These are phyloP conservation scores for Apamea sordens DNA, from an alignment of 2,888 invertebrate genomes.

Conservation along the genomic window DNA sequence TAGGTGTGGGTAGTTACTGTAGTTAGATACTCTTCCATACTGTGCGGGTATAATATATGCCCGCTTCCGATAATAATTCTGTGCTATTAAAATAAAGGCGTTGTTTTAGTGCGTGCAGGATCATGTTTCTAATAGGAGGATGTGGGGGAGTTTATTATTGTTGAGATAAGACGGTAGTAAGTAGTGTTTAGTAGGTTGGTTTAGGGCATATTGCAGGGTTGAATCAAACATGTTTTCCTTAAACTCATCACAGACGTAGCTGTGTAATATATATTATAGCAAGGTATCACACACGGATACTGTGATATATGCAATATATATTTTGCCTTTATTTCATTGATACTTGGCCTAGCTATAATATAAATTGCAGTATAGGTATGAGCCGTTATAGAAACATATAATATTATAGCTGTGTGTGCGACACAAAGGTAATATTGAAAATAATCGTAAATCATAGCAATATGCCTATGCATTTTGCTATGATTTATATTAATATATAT, in stretches of 20 bases:
- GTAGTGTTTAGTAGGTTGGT: neutral
- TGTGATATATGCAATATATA: neutral
- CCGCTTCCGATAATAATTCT: constrained; percentile 30
- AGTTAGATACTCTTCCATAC: constrained; percentile 1
- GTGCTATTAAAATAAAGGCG: constrained; percentile 18
- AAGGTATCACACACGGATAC: neutral
- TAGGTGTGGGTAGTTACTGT: neutral
- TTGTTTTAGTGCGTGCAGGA: constrained; percentile 13
- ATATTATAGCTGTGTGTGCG: too few species aligned
- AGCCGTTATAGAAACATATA: too few species aligned
- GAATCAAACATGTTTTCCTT: neutral
- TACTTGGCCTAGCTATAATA: neutral
- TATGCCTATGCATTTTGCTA: too few species aligned
- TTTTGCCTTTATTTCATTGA: neutral
- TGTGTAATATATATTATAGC: neutral
- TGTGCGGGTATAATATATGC: constrained; percentile 19
- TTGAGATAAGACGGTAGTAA: neutral
- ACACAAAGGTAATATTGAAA: too few species aligned
- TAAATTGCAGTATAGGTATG: neutral
- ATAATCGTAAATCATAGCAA: too few species aligned
- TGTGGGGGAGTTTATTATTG: neutral
- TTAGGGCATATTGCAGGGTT: neutral
- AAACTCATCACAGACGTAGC: neutral
- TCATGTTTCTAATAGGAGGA: constrained; percentile 11
- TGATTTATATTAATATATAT: too few species aligned